These are phyloP conservation scores for Helicoverpa zea DNA, from an alignment of 1,140 invertebrate genomes.

Conservation along the genomic window DNA sequence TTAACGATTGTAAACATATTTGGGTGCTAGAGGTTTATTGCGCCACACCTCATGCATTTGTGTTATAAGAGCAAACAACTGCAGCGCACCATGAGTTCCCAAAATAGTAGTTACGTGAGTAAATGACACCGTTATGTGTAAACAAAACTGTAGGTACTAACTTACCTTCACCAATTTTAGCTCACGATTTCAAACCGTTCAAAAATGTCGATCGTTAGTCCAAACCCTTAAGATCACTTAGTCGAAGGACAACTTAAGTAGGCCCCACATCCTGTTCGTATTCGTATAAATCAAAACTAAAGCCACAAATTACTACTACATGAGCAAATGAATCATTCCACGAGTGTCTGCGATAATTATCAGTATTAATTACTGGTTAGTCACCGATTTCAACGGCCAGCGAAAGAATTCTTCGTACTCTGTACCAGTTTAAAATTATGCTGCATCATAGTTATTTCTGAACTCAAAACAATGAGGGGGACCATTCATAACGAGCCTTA, in stretches of 20 bases:
- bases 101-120: neutral
- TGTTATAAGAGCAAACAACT: constrained; percentile 3
- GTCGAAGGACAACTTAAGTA: constrained; percentile 20
- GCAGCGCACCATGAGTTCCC: neutral
- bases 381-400: constrained; percentile 31
- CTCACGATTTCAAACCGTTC: neutral
- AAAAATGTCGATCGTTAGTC: constrained; percentile 16
- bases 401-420: constrained; percentile 14
- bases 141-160: constrained; percentile 2
- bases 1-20: constrained; percentile 44
- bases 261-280: constrained; percentile 33
- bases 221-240: neutral
- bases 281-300: constrained; percentile 39
- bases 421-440: constrained; percentile 56
- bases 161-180: neutral
- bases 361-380: constrained; percentile 38
- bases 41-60: neutral
- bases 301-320: constrained; percentile 29
- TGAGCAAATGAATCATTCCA: constrained; percentile 40
- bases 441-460: constrained; percentile 70
- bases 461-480: constrained; percentile 65
- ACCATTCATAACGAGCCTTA: constrained; percentile 71
- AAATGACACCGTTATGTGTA: neutral
- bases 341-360: constrained; percentile 40
- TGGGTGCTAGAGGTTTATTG: neutral